A percentile compares a stretch with the other conserved stretches of the same genome.
These are phyloP conservation scores for Alexandromys fortis DNA, from an alignment of 2,113 vertebrate genomes.

Conservation along the genomic window DNA sequence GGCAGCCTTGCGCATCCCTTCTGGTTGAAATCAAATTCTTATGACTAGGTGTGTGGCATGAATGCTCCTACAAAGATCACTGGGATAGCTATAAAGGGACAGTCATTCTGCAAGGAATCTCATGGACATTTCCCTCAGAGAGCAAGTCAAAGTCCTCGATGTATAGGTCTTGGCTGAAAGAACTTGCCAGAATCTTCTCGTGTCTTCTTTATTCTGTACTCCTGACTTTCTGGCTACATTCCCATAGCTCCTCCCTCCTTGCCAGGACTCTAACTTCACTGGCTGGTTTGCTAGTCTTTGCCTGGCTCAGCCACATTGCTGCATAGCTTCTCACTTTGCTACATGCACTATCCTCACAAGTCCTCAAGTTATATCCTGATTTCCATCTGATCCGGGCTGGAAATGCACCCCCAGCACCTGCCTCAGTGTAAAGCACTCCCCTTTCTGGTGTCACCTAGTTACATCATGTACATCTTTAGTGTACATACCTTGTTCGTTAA, in stretches of 20 bases:
- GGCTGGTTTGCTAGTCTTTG: neutral
- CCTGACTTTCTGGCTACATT: neutral
- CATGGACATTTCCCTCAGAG: neutral
- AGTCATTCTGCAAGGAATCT: neutral
- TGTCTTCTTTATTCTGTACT: accelerated
- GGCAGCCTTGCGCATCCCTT: neutral
- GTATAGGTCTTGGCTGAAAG: neutral
- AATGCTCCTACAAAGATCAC: neutral
- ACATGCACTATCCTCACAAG: neutral
- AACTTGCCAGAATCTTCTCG: neutral
- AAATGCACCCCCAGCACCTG: neutral
- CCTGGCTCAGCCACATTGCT: too few species aligned
- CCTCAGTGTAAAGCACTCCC: neutral
- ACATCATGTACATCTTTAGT: neutral
- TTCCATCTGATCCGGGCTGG: neutral
- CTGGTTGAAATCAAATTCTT: neutral
- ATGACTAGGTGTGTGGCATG: neutral
- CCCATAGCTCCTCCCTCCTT: neutral
- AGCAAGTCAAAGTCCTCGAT: neutral
- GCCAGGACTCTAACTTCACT: too few species aligned
- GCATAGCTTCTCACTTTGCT: neutral
- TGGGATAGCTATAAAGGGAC: neutral
- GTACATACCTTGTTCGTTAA: constrained; percentile 8
- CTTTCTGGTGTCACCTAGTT: neutral
- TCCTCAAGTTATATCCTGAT: neutral